phyloP scores from a whole-genome alignment of 2,797 vertebrate species.

The Clarias platycephalus region DNA sequence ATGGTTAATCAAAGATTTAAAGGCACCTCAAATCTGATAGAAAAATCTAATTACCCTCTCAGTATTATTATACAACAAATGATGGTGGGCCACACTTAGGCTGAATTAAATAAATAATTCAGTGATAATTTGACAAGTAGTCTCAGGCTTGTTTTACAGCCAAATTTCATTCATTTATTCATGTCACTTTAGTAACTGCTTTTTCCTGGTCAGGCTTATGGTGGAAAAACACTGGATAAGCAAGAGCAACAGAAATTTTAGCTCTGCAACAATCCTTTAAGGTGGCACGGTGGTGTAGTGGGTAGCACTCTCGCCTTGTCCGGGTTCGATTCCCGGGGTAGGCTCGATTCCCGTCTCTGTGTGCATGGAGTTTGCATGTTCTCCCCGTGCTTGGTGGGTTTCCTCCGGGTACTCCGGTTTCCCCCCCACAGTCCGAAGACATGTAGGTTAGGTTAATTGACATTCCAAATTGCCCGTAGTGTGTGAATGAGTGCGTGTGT shows the following conservation, averaged over 20 bases:
- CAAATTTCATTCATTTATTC: background rate
- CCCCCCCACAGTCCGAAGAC: too few relatives aligned
- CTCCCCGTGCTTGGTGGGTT: too few relatives aligned
- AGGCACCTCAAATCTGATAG: background rate
- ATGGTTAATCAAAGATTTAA: background rate
- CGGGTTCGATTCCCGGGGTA: too few relatives aligned
- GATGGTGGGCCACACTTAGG: background rate
- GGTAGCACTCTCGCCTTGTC: too few relatives aligned
- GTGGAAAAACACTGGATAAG: background rate
- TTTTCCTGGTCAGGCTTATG: background rate
- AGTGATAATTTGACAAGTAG: background rate
- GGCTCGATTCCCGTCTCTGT: too few relatives aligned
- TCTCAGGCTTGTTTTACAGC: background rate
- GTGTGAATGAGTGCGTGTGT: too few relatives aligned
- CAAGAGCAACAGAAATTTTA: background rate
- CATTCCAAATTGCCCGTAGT: too few relatives aligned
- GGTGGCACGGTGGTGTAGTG: too few relatives aligned
- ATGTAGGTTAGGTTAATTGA: too few relatives aligned
- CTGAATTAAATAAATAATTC: background rate
- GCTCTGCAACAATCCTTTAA: background rate
- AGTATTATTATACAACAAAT: background rate
- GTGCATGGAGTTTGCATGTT: too few relatives aligned
- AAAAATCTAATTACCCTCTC: background rate
- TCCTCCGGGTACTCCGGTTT: too few relatives aligned
- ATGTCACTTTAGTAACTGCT: background rate